Conservation (phyloP, 2,888 invertebrate genomes). For the Rotaria sp. region DNA sequence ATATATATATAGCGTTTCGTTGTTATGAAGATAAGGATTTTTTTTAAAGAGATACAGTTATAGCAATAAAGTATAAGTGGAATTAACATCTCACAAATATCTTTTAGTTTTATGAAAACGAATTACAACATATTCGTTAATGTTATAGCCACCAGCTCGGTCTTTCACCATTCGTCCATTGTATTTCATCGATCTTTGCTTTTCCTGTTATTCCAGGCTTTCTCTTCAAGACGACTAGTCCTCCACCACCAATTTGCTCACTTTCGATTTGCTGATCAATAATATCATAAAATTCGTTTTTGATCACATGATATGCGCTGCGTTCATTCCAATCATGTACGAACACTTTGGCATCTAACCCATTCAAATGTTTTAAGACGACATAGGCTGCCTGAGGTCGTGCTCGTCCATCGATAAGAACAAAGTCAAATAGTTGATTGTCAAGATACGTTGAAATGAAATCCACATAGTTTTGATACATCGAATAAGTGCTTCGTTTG, state of each 20-base stretch:
- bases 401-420: neutral
- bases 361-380: neutral
- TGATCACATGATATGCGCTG: neutral
- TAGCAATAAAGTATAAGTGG: too few relatives aligned
- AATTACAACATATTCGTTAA: too few relatives aligned
- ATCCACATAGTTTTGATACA: neutral
- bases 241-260: neutral
- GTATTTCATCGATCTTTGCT: neutral
- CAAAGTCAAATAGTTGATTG: neutral
- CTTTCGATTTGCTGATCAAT: neutral
- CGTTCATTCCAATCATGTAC: neutral
- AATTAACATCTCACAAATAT: too few relatives aligned
- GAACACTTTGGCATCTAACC: neutral
- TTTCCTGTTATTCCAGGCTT: neutral
- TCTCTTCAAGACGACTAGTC: neutral
- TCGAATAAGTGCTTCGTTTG: neutral
- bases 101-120: too few relatives aligned
- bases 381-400: neutral
- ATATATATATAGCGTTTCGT: too few relatives aligned
- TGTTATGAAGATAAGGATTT: too few relatives aligned
- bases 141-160: neutral
- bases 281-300: neutral
- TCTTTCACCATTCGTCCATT: neutral
- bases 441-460: neutral
- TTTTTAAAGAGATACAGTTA: too few relatives aligned